Percentiles rank a stretch among this genome's conserved stretches.
phyloP scores from a whole-genome alignment of 2,113 vertebrate genomes.

The Chascanopsetta lugubris region DNA sequence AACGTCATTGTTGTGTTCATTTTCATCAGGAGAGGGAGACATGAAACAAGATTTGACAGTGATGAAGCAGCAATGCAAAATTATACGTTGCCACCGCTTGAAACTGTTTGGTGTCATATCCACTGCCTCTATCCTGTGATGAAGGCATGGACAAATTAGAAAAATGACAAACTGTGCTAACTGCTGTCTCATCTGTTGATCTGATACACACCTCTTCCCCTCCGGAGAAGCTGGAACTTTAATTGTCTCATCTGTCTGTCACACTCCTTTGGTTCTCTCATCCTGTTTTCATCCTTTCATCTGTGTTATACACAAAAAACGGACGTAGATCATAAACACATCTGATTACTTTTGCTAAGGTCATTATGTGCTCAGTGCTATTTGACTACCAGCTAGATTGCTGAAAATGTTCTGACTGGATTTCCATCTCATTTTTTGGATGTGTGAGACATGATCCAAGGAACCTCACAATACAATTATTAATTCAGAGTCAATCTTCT shows the following conservation, averaged over 20 bases:
- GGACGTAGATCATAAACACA: background rate
- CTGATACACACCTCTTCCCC: background rate
- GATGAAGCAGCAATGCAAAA: background rate
- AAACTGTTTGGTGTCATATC: background rate
- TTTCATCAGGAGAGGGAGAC: background rate
- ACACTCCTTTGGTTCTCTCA: background rate
- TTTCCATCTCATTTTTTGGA: background rate
- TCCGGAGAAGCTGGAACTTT: background rate
- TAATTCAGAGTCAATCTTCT: no score
- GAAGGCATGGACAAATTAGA: background rate
- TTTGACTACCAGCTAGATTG: background rate
- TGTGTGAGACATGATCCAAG: background rate
- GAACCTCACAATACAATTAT: no score
- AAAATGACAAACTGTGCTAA: background rate
- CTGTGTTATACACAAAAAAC: background rate
- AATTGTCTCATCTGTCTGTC: background rate
- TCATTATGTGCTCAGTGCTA: background rate
- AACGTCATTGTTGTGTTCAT: background rate
- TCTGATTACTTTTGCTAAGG: background rate
- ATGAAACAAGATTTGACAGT: background rate
- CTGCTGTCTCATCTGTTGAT: background rate
- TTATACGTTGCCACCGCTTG: background rate
- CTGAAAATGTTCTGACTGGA: background rate
- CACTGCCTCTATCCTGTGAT: background rate
- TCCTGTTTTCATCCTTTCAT: background rate